Evolutionary conservation across 1,140 invertebrate species (phyloP), one percentile per base, ranked within the genome.

Genomic region (Mizuhopecten yessoensis): DNA sequence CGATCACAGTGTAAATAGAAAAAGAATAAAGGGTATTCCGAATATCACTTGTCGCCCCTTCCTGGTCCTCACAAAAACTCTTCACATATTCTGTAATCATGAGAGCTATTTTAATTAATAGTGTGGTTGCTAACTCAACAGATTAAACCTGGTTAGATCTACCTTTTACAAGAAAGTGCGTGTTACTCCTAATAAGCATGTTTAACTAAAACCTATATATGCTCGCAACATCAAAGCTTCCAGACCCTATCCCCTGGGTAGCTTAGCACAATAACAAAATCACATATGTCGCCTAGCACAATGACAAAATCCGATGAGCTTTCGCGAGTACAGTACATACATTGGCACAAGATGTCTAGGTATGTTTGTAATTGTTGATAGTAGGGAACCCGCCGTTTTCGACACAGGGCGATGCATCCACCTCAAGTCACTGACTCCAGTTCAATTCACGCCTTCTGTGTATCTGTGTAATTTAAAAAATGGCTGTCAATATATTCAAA

Each of bases 221-320:
- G 5, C 11, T 29, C 57, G 5, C n/a, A 75, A 75, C 57, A 75
- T 75, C 57, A 75, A 75, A 75, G 57, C 57, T 75, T n/a, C 57
- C 57, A 23, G 57, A 5, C 23, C n/a, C 57, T 75, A 75, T 29
- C 57, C 57, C 23, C 57, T 75, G 57, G 57, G 57, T 75, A 23
- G 23, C 57, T 75, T 75, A 75, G 23, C 57, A 75, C 57, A 75
- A 75, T 75, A n/a, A 75, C 57, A 75, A 75, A 75, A 75, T 75
- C 57, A 75, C n/a, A 75, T 75, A n/a, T 75, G 57, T 75, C 57
- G 57, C 57, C 57, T 75, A 75, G n/a, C 57, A 75, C 57, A 75
- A 75, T 29, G 57, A 75, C 2, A 75, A 75, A 75, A 75, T 75
- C 57, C n/a, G 57, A 75, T 75, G 57, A 75, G 23, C 9, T 75